Percentiles rank a stretch among this genome's conserved stretches.
phyloP scores from a whole-genome alignment of 2,888 invertebrate species.

The Cephus spinipes region DNA sequence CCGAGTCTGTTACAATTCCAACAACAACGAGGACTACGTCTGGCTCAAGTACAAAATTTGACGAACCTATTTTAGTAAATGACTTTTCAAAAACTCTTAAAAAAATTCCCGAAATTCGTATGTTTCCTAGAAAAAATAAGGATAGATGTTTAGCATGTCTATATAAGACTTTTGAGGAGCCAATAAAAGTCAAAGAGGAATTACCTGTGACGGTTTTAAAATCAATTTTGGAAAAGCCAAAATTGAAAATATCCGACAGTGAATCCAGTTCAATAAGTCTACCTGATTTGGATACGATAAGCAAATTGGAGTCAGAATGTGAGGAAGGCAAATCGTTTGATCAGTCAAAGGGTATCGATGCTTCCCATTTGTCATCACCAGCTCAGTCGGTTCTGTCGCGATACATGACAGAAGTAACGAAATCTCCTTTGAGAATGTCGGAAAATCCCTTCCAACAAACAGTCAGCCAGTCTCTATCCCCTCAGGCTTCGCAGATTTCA shows the following conservation, averaged over 20 bases:
- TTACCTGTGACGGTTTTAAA: slow-evolving; percentile 16
- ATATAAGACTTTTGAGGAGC: slow-evolving; percentile 36
- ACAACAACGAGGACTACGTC: slow-evolving; percentile 41
- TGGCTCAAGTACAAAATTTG: slow-evolving; percentile 30
- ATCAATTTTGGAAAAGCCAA: slow-evolving; percentile 7
- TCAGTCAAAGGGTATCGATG: not conserved
- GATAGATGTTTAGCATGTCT: slow-evolving; percentile 60
- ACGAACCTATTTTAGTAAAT: slow-evolving; percentile 18
- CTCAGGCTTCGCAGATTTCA: slow-evolving; percentile 25
- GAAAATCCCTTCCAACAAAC: not conserved
- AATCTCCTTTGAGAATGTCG: not conserved
- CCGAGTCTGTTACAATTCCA: slow-evolving; percentile 28
- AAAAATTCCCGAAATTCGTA: slow-evolving; percentile 46
- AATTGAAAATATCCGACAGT: slow-evolving; percentile 20
- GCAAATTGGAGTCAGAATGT: not conserved
- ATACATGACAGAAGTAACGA: not conserved
- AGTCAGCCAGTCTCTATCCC: not conserved
- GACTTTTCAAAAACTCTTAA: slow-evolving; percentile 25
- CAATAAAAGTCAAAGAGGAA: slow-evolving; percentile 13
- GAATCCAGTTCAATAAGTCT: slow-evolving; percentile 28
- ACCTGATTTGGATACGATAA: slow-evolving; percentile 19
- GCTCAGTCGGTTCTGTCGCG: not conserved
- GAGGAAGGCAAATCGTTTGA: not conserved
- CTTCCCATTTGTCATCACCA: not conserved
- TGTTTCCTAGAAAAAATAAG: slow-evolving; percentile 44